phyloP scores from a whole-genome alignment of 2,113 vertebrate species.

The Donacobius atricapilla region DNA sequence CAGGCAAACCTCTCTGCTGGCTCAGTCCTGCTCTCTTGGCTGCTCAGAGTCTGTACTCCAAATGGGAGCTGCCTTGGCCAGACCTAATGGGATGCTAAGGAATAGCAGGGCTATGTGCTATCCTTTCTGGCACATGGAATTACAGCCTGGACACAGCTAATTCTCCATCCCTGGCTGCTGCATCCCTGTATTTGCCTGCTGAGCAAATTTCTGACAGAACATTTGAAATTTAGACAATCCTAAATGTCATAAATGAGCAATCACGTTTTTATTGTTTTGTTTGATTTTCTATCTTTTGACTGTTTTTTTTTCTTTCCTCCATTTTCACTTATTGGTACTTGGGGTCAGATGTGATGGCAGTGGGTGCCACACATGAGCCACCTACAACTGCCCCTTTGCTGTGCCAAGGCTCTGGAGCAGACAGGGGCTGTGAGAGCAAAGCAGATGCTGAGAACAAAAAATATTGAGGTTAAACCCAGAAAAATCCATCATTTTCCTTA shows the following conservation, averaged over 20 bases:
- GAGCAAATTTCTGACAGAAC: neutral
- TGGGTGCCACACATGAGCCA: neutral
- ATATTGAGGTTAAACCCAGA: neutral
- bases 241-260: neutral
- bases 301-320: neutral
- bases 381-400: neutral
- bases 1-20: neutral
- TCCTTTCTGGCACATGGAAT: accelerated
- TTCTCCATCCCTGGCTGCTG: accelerated
- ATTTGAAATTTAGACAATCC: neutral
- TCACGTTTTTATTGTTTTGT: neutral
- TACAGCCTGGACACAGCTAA: neutral
- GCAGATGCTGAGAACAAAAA: neutral
- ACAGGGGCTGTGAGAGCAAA: neutral
- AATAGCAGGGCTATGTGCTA: accelerated
- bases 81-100: neutral
- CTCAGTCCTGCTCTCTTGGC: neutral
- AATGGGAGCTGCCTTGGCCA: neutral
- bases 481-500: neutral
- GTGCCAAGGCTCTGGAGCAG: neutral
- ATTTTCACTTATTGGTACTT: neutral
- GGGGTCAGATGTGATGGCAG: neutral
- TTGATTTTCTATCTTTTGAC: neutral
- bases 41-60: neutral
- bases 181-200: neutral